These are phyloP conservation scores for Eustalomyia histrio DNA, from an alignment of 2,888 invertebrate species.

Conservation along the genomic window DNA sequence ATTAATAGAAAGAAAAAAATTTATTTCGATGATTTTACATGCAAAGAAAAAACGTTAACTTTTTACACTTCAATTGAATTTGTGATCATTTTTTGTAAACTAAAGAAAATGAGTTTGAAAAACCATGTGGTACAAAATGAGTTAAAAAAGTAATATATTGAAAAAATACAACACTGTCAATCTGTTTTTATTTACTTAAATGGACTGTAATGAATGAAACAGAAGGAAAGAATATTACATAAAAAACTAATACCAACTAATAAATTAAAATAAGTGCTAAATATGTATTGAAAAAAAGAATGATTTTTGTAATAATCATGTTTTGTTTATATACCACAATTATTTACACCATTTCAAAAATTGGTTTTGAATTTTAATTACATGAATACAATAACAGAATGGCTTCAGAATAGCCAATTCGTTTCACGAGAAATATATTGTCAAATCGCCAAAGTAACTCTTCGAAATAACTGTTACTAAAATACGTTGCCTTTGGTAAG, in stretches of 20 bases:
- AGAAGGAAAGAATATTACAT: background rate
- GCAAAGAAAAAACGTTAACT: too few species aligned
- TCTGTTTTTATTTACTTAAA: conserved; percentile 28
- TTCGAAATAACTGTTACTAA: too few species aligned
- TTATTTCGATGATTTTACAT: too few species aligned
- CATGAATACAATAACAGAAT: too few species aligned
- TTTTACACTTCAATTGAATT: too few species aligned
- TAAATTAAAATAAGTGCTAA: conserved; percentile 21
- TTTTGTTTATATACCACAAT: background rate
- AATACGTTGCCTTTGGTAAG: too few species aligned
- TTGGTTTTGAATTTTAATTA: background rate
- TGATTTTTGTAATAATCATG: background rate
- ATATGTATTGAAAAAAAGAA: background rate
- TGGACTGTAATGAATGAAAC: conserved; percentile 16
- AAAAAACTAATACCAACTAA: conserved; percentile 17
- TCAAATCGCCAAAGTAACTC: too few species aligned
- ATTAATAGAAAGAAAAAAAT: too few species aligned
- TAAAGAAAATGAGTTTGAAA: too few species aligned
- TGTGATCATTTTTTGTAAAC: too few species aligned
- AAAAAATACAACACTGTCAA: conserved; percentile 20
- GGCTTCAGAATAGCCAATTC: too few species aligned
- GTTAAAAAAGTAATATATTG: background rate
- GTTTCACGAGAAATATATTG: too few species aligned
- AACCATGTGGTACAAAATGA: background rate
- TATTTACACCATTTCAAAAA: background rate